Base-by-base conservation (phyloP, 2,888 invertebrate species). In the Tenthredo scrophulariae region DNA sequence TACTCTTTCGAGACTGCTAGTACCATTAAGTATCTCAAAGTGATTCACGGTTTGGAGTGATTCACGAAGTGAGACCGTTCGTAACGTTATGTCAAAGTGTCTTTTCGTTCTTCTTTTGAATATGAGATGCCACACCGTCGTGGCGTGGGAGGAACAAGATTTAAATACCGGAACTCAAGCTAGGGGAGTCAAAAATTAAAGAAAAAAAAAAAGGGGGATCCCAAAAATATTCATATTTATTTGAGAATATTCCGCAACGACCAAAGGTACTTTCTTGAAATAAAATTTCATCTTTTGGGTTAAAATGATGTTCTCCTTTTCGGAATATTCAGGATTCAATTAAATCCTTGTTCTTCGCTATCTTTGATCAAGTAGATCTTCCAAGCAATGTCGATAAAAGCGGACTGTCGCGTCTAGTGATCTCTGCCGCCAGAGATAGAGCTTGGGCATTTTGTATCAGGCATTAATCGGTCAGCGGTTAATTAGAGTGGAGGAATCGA, bases 401-500 rank as follows among this genome's bases (percentile, higher is more conserved):
- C 13, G 13, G 1, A 22, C 62, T 29, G 22, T 26, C 26, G 62
- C 26, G 62, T 62, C 62, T 10, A 26, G 67, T 4, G 26, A 15
- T 10, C 67, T 29, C 33, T 67, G 67, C 15, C 67, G 26, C 67
- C 4, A 13, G 33, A 62, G 29, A 67, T 29, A 33, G 33, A 33
- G 67, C 67, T 33, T 67, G 67, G 13, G 33, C 33, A 33, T 18
- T 67, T 67, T 65, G 9, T 1, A 65, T 65, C 29, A 29, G 65
- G 29, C 65, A 29, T 65, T 33, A 67, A 18, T 67, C 67, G 67
- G 13, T 26, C 15, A 33, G 6, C 67, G 18, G 22, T 77, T 29
- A 77, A 77, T 54, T 77, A 77, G 29, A 22, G n/a, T 58, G 40
- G 40, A 37, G 40, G 9, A 22, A 80, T 62, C 80, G 37, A 80